phyloP scores from a whole-genome alignment of 2,888 invertebrate species.

The Pseudoips prasinana region DNA sequence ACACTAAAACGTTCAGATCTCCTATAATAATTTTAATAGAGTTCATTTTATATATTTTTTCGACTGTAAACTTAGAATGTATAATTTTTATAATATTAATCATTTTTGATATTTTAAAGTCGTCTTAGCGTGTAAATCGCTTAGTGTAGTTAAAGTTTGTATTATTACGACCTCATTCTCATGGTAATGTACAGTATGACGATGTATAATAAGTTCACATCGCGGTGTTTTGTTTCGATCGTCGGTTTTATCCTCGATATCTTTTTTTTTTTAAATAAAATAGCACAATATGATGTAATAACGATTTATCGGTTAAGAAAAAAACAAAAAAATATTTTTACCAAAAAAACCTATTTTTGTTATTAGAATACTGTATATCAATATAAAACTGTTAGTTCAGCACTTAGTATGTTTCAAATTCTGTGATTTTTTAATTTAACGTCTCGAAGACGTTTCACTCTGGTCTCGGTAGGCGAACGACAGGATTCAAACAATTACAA shows the following conservation, averaged over 20 bases:
- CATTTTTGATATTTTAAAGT: slow-evolving; percentile 40
- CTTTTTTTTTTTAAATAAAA: too few relatives aligned
- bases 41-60: slow-evolving; percentile 34
- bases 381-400: slow-evolving; percentile 58
- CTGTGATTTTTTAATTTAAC: slow-evolving; percentile 64
- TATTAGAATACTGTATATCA: slow-evolving; percentile 64
- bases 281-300: slow-evolving; percentile 58
- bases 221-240: slow-evolving; percentile 37
- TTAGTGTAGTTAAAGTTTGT: slow-evolving; percentile 47
- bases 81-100: slow-evolving; percentile 32
- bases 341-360: slow-evolving; percentile 73
- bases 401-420: slow-evolving; percentile 62
- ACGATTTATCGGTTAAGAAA: slow-evolving; percentile 57
- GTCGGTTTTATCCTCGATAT: slow-evolving; percentile 30
- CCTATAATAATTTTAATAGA: slow-evolving; percentile 39
- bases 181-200: slow-evolving; percentile 46
- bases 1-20: slow-evolving; percentile 41
- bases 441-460: slow-evolving; percentile 52
- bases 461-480: slow-evolving; percentile 5
- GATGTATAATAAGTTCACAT: slow-evolving; percentile 40
- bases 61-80: slow-evolving; percentile 31
- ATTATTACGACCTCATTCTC: slow-evolving; percentile 47
- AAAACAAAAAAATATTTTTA: slow-evolving; percentile 65
- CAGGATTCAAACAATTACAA: slow-evolving; percentile 23
- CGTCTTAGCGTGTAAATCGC: slow-evolving; percentile 56